These are phyloP conservation scores for Esox lucius DNA, from an alignment of 2,797 vertebrate genomes.

Conservation along the genomic window DNA sequence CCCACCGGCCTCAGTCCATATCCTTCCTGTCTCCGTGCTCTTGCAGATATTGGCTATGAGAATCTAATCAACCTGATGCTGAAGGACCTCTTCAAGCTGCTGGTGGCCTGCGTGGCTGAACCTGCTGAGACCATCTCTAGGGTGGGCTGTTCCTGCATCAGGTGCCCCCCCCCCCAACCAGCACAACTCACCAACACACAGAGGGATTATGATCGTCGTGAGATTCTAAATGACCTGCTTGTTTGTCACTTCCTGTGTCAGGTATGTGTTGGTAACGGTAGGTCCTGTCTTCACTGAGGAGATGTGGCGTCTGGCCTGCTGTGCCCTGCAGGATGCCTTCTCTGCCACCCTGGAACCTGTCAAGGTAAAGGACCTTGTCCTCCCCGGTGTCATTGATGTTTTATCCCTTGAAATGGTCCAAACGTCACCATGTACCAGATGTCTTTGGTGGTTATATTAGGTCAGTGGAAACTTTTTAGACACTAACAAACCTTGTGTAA, in stretches of 20 bases:
- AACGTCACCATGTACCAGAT: not conserved
- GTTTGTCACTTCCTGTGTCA: not conserved
- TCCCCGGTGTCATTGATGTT: not conserved
- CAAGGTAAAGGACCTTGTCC: conserved; percentile 77
- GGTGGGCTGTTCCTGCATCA: conserved; percentile 97
- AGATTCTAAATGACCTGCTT: not conserved
- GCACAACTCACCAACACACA: conserved; percentile 3
- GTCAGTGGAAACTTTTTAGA: not conserved
- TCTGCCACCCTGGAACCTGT: conserved; percentile 93
- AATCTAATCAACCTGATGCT: conserved; percentile 93
- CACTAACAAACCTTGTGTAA: not conserved
- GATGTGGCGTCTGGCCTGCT: conserved; percentile 97
- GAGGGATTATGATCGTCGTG: not conserved
- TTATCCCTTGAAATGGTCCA: not conserved
- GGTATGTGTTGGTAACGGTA: conserved; percentile 84
- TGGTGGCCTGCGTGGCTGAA: conserved; percentile 92
- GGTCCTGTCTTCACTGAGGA: conserved; percentile 96
- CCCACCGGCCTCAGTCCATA: not conserved
- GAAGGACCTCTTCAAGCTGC: conserved; percentile 92
- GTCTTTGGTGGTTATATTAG: not conserved
- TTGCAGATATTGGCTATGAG: conserved; percentile 90
- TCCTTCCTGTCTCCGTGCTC: conserved; percentile 6
- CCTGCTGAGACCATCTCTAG: conserved; percentile 95
- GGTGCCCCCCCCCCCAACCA: conserved; percentile 67
- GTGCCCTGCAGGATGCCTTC: conserved; percentile 93